Evolutionary conservation across 2,888 invertebrate species (phyloP), one percentile per base, ranked within the genome.

Genomic region (Oscheius sp.): DNA sequence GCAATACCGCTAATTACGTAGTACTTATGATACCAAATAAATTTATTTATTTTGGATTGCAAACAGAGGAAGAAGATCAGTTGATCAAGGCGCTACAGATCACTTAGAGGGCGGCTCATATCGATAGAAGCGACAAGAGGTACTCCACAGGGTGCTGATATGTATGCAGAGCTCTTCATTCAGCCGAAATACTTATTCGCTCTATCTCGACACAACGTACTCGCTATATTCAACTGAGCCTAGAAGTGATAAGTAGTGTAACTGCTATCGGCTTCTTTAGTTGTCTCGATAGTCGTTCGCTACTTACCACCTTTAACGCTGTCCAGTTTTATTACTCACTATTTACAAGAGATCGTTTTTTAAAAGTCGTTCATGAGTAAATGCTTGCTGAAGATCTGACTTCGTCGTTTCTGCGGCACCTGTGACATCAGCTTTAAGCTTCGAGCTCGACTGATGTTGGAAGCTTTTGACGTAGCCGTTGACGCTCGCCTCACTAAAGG

Each of bases 281-380:
- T 2, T 17, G 23, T 15, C 29, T 8, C 42, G 61, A 61, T 61
- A 61, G 61, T 45, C 31, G 61, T 61, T 31, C 61, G 42, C 61
- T 61, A 20, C 61, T 61, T 61, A 61, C 12, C 61, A 61, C 20
- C 42, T 10, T 50, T 23, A 50, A 27, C n/a, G n/a, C n/a, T n/a
- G 23, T 10, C 15, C 25, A 50, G 20, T 17, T 50, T 50, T 15
- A 15, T 4, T 50, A 50, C 50, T 20, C 3, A n/a, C 20, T 45
- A 52, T 33, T 23, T 64, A 48, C 33, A 64, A 33, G 48, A 52
- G 64, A 52, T 55, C 53, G 6, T 17, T 17, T n/a, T 29, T 58
- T 42, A 67, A 29, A 75, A 75, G 50, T 76, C 76, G 29, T 76
- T 76, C 76, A 76, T 76, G 10, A 72, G 68, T 65, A 76, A 61